Base-by-base conservation (phyloP, 2,888 invertebrate genomes). In the Tinea pellionella region DNA sequence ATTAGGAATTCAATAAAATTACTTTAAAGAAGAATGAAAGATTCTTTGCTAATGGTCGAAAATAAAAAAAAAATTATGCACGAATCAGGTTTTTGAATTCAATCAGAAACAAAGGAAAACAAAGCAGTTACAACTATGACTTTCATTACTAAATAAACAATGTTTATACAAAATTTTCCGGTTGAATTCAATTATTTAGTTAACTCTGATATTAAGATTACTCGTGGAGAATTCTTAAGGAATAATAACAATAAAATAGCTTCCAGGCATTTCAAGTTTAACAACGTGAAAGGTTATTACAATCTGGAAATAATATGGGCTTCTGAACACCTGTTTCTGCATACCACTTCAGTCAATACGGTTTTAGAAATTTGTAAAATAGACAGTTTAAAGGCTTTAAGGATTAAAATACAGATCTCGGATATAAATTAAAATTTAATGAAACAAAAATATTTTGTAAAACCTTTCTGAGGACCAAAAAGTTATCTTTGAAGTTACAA, bases 241-340 rank as follows among this genome's bases (percentile, higher is more conserved):
- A 47, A 47, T 47, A 47, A 47, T 47, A 47, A 47, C 47, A 47
- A 47, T 47, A 15, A 47, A 47, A 15, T 47, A 47, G 15, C 47
- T 47, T 47, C 15, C 7, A 47, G 47, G 47, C 47, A 47, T 47
- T 47, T 47, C 13, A 15, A 15, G 47, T 15, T 47, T 15, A 47
- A 8, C 47, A 47, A 47, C 47, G 47, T 47, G 47, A 47, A 47
- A 47, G 13, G 47, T 47, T 47, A 47, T 15, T 42, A 13, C 42
- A 7, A 47, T 1, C 47, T 47, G 47, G 47, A 47, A 47, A 47
- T 47, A 47, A 47, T 47, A 9, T 16, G 47, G 9, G n/a, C 47
- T 47, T 15, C 15, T 13, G 15, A 47, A 47, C 47, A 47, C 47
- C 47, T 13, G 47, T 47, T 47, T 47, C 37, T 9, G 37, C n/a